Evolutionary conservation across 2,888 invertebrate genomes (phyloP).

Genomic region (Mesochorus sp.): DNA sequence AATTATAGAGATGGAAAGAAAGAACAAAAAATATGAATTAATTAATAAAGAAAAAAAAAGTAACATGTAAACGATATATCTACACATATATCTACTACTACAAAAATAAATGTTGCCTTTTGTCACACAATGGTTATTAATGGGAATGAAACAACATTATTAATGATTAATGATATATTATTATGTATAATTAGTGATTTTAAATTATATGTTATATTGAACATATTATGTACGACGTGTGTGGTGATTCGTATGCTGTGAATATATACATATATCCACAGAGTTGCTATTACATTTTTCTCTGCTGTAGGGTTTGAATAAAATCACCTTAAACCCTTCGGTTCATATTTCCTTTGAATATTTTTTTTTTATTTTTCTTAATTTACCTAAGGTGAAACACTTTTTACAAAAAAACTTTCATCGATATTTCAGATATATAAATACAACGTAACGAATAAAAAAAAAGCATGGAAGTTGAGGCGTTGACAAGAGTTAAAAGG

Average conservation of each 20-base stretch:
- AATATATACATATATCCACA: slow-evolving; percentile 66
- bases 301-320: slow-evolving; percentile 70
- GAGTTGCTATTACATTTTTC: slow-evolving; percentile 69
- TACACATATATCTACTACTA: slow-evolving; percentile 61
- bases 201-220: slow-evolving; percentile 64
- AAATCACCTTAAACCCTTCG: slow-evolving; percentile 66
- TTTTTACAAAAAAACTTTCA: too few relatives aligned
- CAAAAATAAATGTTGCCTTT: slow-evolving; percentile 79
- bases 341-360: background rate
- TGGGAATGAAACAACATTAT: slow-evolving; percentile 68
- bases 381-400: too few relatives aligned
- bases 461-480: background rate
- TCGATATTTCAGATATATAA: too few relatives aligned
- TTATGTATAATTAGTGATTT: slow-evolving; percentile 64
- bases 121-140: slow-evolving; percentile 73
- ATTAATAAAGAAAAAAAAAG: background rate
- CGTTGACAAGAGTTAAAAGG: background rate
- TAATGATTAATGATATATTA: too few relatives aligned
- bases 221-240: slow-evolving; percentile 71
- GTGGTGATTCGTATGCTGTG: slow-evolving; percentile 70
- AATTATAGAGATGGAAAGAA: slow-evolving; percentile 22
- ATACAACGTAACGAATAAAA: too few relatives aligned
- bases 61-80: slow-evolving; percentile 60
- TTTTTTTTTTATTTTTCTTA: slow-evolving; percentile 9
- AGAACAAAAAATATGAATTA: slow-evolving; percentile 10